These are phyloP conservation scores for Drosophila parabipectinata DNA, from an alignment of 1,140 invertebrate genomes.

Conservation along the genomic window DNA sequence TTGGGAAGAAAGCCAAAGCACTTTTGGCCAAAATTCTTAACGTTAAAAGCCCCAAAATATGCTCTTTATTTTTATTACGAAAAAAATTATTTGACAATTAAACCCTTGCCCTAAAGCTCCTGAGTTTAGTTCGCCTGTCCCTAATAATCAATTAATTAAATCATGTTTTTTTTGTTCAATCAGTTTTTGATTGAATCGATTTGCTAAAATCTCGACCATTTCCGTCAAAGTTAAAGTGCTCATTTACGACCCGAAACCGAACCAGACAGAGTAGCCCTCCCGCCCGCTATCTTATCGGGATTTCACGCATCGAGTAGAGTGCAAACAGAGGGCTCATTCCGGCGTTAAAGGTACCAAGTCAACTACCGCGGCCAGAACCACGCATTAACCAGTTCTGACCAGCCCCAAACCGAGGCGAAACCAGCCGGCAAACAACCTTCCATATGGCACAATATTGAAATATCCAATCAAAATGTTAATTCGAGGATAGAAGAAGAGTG, in stretches of 20 bases:
- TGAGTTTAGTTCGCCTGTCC: too few species aligned
- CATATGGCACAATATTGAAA: conserved; percentile 81
- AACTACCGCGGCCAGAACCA: conserved; percentile 13
- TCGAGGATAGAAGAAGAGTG: conserved; percentile 43
- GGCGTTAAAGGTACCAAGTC: conserved; percentile 46
- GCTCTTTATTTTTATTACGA: neutral
- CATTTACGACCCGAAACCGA: conserved; percentile 15
- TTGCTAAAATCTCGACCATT: conserved; percentile 3
- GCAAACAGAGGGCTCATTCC: conserved; percentile 36
- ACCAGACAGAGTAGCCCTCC: conserved; percentile 12
- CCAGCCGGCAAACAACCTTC: conserved; percentile 37
- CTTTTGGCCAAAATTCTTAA: too few species aligned
- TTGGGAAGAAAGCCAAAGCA: too few species aligned
- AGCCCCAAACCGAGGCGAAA: conserved; percentile 21
- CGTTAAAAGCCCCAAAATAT: too few species aligned
- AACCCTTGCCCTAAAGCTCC: too few species aligned
- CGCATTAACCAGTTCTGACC: conserved; percentile 31
- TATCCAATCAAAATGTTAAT: conserved; percentile 83
- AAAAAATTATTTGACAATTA: neutral
- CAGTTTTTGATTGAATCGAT: neutral
- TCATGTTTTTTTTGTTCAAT: neutral
- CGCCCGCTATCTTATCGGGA: conserved; percentile 33
- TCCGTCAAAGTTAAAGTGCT: conserved; percentile 5
- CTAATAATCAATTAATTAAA: neutral
- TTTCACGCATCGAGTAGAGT: conserved; percentile 23